Evolutionary conservation across 2,888 invertebrate genomes (phyloP).

Genomic region (Tiliacea aurago): DNA sequence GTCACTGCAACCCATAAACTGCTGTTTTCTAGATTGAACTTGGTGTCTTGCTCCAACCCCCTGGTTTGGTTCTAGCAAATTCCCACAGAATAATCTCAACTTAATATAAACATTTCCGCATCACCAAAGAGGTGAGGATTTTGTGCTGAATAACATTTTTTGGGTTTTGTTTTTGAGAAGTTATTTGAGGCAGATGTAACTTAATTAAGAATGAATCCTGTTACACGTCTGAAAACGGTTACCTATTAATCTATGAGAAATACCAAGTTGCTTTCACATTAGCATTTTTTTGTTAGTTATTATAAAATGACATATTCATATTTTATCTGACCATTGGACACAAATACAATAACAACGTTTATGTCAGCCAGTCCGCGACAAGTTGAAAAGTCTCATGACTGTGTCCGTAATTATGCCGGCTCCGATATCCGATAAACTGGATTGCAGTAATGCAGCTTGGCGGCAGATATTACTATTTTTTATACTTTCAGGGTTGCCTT

Average conservation of each 20-base stretch:
- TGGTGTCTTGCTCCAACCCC: no score
- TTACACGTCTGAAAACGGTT: neutral
- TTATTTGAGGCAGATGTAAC: neutral
- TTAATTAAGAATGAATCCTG: neutral
- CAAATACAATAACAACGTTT: neutral
- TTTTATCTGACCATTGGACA: neutral
- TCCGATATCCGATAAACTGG: conserved; percentile 22
- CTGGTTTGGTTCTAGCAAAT: no score
- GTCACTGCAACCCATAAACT: no score
- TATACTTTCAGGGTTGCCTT: neutral
- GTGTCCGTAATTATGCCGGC: conserved; percentile 10
- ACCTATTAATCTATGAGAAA: neutral
- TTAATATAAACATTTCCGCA: no score
- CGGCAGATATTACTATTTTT: conserved; percentile 9
- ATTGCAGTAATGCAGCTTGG: neutral
- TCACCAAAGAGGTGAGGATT: no score
- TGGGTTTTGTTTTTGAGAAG: neutral
- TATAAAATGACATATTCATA: neutral
- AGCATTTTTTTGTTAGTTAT: neutral
- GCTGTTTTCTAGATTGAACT: no score
- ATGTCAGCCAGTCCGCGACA: neutral
- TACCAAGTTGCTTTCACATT: neutral
- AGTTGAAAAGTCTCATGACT: neutral
- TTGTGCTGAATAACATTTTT: neutral
- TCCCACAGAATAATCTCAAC: no score